Conservation (phyloP, 1,140 invertebrate genomes). For the Dendroctonus valens region DNA sequence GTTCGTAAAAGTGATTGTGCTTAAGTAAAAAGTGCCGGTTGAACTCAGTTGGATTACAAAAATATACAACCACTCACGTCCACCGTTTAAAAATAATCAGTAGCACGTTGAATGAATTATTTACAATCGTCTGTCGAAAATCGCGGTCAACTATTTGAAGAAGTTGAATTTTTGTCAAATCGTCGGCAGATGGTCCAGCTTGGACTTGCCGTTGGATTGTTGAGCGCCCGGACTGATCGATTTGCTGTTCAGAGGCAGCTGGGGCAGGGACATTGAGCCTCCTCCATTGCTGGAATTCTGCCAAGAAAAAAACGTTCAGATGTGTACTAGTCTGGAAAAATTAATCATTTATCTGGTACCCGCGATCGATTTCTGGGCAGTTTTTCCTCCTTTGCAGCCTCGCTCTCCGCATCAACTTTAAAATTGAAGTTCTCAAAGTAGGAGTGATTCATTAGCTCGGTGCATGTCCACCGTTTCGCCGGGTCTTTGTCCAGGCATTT, state of each 20-base stretch:
- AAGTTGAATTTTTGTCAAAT: constrained; percentile 59
- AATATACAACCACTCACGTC: not conserved
- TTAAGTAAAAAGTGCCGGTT: not conserved
- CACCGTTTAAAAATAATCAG: not conserved
- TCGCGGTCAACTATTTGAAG: constrained; percentile 35
- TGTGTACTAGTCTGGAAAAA: no score
- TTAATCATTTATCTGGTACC: constrained; percentile 45
- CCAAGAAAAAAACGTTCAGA: constrained; percentile 25
- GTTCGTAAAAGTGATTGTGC: not conserved
- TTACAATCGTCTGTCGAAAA: constrained; percentile 5
- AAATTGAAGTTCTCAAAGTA: constrained; percentile 84
- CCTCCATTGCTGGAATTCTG: constrained; percentile 58
- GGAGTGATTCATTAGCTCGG: constrained; percentile 83
- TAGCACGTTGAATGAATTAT: not conserved
- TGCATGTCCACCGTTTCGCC: constrained; percentile 83
- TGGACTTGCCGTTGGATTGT: constrained; percentile 56
- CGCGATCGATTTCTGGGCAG: constrained; percentile 60
- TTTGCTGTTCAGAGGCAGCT: constrained; percentile 51
- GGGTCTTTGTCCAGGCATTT: constrained; percentile 96
- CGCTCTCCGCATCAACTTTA: constrained; percentile 70
- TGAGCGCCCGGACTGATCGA: constrained; percentile 54
- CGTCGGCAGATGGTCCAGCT: constrained; percentile 68
- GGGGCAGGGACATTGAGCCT: constrained; percentile 58
- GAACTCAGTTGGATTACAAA: not conserved
- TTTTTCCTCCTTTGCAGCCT: constrained; percentile 70